These are phyloP conservation scores for Sebastes elongatus DNA, from an alignment of 2,797 vertebrate genomes.

Conservation along the genomic window DNA sequence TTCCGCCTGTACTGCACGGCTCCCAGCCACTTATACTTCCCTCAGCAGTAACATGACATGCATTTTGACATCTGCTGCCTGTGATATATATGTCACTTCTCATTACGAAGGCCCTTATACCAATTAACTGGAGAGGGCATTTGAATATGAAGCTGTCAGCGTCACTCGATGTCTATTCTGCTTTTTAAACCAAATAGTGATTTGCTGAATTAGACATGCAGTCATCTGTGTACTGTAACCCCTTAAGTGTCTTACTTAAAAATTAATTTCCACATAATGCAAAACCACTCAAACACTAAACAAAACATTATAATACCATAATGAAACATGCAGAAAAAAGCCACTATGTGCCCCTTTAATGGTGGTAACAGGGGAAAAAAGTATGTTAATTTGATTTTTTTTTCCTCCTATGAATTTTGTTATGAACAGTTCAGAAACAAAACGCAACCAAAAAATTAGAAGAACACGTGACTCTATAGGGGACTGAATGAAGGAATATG, in stretches of 20 bases:
- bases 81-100: conserved; percentile 20
- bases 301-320: background rate
- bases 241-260: background rate
- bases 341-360: background rate
- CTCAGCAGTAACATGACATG: background rate
- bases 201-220: background rate
- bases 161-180: conserved; percentile 4
- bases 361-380: background rate
- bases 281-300: background rate
- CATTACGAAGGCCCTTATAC: background rate
- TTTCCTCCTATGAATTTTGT: background rate
- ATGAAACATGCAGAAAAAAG: background rate
- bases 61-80: conserved; percentile 34
- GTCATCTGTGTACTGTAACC: background rate
- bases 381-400: background rate
- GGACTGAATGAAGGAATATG: background rate
- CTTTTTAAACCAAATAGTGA: background rate
- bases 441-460: background rate
- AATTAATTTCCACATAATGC: background rate
- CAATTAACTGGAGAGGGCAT: conserved; percentile 10
- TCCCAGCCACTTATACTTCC: background rate
- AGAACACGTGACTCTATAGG: background rate
- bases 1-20: background rate
- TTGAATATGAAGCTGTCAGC: conserved; percentile 20
- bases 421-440: background rate